A percentile compares a stretch with the other conserved stretches of the same genome.
Conservation (phyloP, 1,140 invertebrate species). For the Drosophila littoralis region DNA sequence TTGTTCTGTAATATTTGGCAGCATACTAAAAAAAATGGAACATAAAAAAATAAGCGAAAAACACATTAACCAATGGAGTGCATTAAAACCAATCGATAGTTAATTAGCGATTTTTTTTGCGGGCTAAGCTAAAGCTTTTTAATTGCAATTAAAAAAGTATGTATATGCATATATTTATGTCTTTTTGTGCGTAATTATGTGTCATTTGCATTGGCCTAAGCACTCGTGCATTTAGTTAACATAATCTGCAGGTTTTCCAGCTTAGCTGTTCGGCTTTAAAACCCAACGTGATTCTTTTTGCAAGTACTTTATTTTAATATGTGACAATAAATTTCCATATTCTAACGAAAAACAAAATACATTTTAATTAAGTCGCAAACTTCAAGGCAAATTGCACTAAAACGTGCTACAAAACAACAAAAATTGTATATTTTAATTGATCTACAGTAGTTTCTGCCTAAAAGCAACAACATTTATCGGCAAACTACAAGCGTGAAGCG, state of each 20-base stretch:
- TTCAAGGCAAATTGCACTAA: conserved; percentile 43
- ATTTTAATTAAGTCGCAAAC: conserved; percentile 67
- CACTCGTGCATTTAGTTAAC: background rate
- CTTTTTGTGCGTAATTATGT: conserved; percentile 30
- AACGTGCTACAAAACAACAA: conserved; percentile 31
- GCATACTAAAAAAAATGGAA: background rate
- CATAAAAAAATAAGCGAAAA: conserved; percentile 13
- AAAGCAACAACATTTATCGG: background rate
- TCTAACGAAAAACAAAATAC: conserved; percentile 45
- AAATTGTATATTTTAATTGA: conserved; percentile 46
- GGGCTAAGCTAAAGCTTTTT: conserved; percentile 22
- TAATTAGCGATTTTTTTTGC: conserved; percentile 62
- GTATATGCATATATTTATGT: conserved; percentile 3
- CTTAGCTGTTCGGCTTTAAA: background rate
- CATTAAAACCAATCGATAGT: conserved; percentile 67
- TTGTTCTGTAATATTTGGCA: conserved; percentile 60
- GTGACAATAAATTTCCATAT: conserved; percentile 1
- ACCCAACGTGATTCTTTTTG: background rate
- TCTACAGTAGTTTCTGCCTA: conserved; percentile 37
- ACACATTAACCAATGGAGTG: conserved; percentile 3
- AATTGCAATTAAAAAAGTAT: conserved; percentile 45
- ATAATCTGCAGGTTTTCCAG: conserved; percentile 2
- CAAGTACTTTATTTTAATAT: background rate
- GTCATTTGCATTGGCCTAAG: conserved; percentile 31
- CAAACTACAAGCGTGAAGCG: too few relatives aligned